Evolutionary conservation across 2,113 vertebrate genomes (phyloP).

Genomic region (Artemisiospiza belli): DNA sequence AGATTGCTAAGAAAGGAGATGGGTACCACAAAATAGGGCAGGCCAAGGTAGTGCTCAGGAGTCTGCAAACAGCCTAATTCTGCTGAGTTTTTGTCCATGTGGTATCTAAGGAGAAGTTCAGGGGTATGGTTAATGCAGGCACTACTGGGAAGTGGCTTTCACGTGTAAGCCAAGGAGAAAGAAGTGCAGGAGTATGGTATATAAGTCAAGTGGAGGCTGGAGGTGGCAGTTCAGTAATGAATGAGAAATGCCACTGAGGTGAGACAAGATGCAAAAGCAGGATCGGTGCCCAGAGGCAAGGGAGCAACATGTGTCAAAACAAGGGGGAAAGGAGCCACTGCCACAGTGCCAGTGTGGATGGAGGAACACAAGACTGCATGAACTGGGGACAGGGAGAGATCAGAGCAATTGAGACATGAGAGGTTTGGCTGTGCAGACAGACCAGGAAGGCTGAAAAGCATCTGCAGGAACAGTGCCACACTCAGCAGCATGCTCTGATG

Average conservation of each 20-base stretch:
- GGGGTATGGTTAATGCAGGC: neutral
- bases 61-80: neutral
- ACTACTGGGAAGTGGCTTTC: neutral
- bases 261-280: neutral
- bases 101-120: neutral
- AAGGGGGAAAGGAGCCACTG: accelerated
- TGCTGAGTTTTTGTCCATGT: neutral
- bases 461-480: neutral
- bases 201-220: neutral
- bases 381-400: neutral
- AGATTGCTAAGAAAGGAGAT: neutral
- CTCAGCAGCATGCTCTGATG: neutral
- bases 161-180: neutral
- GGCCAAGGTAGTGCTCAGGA: neutral
- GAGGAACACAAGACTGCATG: neutral
- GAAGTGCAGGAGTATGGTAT: neutral
- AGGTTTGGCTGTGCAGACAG: neutral
- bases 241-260: neutral
- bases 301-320: accelerated
- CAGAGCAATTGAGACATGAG: neutral
- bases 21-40: neutral
- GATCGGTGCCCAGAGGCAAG: neutral
- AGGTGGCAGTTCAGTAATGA: neutral
- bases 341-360: neutral
- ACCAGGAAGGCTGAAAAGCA: neutral